A percentile compares a stretch with the other conserved stretches of the same genome.
These are phyloP conservation scores for Pristionchus arcanus DNA, from an alignment of 2,888 invertebrate genomes.

Conservation along the genomic window DNA sequence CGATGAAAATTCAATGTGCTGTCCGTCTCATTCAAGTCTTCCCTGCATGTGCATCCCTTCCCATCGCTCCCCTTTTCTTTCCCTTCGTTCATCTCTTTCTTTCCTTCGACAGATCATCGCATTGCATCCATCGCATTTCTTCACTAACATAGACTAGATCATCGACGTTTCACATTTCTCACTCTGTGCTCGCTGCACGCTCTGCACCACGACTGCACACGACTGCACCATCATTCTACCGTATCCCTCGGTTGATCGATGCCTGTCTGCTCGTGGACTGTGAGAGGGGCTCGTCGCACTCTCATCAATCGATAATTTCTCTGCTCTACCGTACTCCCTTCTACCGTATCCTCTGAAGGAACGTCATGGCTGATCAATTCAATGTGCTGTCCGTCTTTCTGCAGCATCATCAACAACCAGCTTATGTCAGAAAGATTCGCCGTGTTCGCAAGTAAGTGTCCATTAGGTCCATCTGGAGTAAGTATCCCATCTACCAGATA, in stretches of 20 bases:
- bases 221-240: slow-evolving; percentile 18
- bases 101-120: neutral
- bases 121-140: neutral
- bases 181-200: slow-evolving; percentile 1
- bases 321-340: neutral
- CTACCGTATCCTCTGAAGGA: slow-evolving; percentile 45
- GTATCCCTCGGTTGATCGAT: slow-evolving; percentile 42
- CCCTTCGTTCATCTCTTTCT: neutral
- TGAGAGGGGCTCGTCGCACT: neutral
- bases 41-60: slow-evolving; percentile 13
- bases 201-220: neutral
- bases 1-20: neutral
- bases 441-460: slow-evolving; percentile 40
- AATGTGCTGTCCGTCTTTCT: slow-evolving; percentile 52
- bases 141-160: slow-evolving; percentile 7
- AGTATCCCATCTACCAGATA: neutral
- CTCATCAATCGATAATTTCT: neutral
- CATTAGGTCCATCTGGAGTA: neutral
- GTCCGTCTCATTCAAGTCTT: neutral
- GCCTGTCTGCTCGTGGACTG: slow-evolving; percentile 36
- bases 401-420: slow-evolving; percentile 41
- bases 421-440: slow-evolving; percentile 43
- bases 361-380: slow-evolving; percentile 55
- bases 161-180: neutral
- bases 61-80: neutral